Evolutionary conservation across 2,888 invertebrate species (phyloP), one percentile per base, ranked within the genome.

Genomic region (Latrodectus elegans): DNA sequence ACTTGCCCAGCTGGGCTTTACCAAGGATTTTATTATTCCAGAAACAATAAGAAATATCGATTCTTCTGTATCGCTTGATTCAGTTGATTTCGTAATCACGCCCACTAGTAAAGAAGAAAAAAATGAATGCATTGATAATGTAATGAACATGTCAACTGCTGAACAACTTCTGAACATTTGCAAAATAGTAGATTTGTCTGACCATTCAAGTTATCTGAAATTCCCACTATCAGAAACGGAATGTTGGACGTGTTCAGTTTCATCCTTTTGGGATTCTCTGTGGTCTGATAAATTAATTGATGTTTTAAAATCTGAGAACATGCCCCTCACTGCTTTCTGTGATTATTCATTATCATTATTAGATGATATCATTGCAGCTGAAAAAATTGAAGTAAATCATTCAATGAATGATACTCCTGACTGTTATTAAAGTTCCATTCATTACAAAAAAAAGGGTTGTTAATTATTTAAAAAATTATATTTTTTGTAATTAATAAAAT

Each of bases 281-380:
- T 85, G 85, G 85, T 70, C 60, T 51, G 75, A 64, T 10, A 80
- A 70, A n/a, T 10, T 75, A 6, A 12, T 64, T 75, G 49, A n/a
- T 68, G 22, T 74, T 14, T 0, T 75, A 10, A 1, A 55, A 51
- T 9, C 55, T 9, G 49, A 55, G 8, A 52, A 55, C 14, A n/a
- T 11, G 26, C 14, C 75, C 26, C 1, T 12, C 9, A 12, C 38
- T 70, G 17, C 67, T 17, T 73, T 70, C 60, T 78, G 68, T 14
- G 79, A 74, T 15, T 38, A 26, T 70, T 17, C 82, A 53, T 4
- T 75, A 49, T 85, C 85, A 8, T 4, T 85, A 2, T 85, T 85
- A 17, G 79, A 85, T 60, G 85, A 85, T 22, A 85, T 85, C 8
- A 79, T 79, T 74, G 49, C 73, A 60, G 74, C 85, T 26, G 55